Percentiles rank a stretch among this genome's conserved stretches.
These are phyloP conservation scores for Elegia similella DNA, from an alignment of 2,888 invertebrate species.

Conservation along the genomic window DNA sequence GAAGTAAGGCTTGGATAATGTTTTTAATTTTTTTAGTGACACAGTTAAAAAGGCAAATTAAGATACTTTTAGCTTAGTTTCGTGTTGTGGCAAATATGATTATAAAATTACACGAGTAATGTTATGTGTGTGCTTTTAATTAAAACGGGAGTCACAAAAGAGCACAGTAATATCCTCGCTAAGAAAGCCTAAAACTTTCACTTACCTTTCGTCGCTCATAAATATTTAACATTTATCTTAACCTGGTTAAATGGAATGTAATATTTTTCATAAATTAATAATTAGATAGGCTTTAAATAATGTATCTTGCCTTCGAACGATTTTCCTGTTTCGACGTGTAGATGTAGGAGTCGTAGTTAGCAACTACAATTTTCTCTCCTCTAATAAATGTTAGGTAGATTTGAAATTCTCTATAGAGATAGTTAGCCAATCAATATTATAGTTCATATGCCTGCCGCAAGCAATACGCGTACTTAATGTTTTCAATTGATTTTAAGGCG, in stretches of 20 bases:
- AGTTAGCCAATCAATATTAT: background rate
- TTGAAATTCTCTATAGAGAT: conserved; percentile 28
- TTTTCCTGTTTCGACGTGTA: conserved; percentile 25
- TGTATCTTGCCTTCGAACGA: conserved; percentile 25
- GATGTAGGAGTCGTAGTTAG: conserved; percentile 24
- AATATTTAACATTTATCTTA: background rate
- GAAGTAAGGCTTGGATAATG: too few relatives aligned
- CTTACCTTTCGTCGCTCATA: too few relatives aligned
- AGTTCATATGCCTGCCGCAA: background rate
- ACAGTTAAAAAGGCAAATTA: too few relatives aligned
- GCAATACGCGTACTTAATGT: background rate
- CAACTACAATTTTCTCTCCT: conserved; percentile 27
- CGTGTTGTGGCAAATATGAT: too few relatives aligned
- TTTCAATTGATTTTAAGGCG: background rate
- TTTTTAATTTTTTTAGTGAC: too few relatives aligned
- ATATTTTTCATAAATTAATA: conserved; percentile 15
- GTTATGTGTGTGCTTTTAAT: too few relatives aligned
- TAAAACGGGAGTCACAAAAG: too few relatives aligned
- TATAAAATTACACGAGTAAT: too few relatives aligned
- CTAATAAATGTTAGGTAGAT: conserved; percentile 31
- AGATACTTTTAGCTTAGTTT: too few relatives aligned
- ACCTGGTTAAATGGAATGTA: background rate
- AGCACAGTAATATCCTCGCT: too few relatives aligned
- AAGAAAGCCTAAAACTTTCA: too few relatives aligned
- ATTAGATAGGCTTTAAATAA: conserved; percentile 32